Base-by-base conservation (phyloP, 2,797 vertebrate genomes). In the Crocidura indochinensis region DNA sequence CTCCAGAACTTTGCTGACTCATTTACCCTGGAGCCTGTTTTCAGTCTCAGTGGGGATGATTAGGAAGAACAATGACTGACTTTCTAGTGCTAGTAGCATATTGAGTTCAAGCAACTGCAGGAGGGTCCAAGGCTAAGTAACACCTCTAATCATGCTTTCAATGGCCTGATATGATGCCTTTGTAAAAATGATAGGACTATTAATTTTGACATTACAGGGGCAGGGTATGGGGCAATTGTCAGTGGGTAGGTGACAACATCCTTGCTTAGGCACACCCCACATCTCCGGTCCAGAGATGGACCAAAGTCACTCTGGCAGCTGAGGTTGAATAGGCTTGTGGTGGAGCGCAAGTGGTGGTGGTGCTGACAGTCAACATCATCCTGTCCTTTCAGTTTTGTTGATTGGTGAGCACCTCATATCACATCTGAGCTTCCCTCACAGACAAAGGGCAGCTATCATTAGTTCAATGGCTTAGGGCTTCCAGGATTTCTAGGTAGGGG, bases 221-320 rank as follows among this genome's bases (percentile, higher is more conserved):
- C 0, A 26, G 27, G 6, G 0, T n/a, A 12, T 1, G 46, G 47
- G 22, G 19, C 49, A 3, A 1, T 53, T 10, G 6, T 26, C 47
- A 29, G 5, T 2, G 10, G 20, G 2, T 0, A 3, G 64, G 5
- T 11, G 0, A 26, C 24, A 9, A 8, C 11, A 1, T 47, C 49
- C 60, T 22, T 47, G 27, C 31, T 20, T 15, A 67, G 38, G 38
- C 38, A 74, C 27, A 73, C 6, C 0, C 27, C 1, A 1, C 1
- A 9, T n/a, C 9, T 81, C n/a, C n/a, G n/a, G n/a, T 51, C 87
- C 27, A 17, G 24, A 24, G 65, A 67, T 44, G 51, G 74, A 75
- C 56, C 19, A 3, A 0, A 49, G 14, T 24, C 14, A 8, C 49
- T 7, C 1, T 27, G 2, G 22, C 10, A 22, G 5, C 10, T 14